These are phyloP conservation scores for Pomatostomus ruficeps DNA, from an alignment of 2,113 vertebrate species.

Conservation along the genomic window DNA sequence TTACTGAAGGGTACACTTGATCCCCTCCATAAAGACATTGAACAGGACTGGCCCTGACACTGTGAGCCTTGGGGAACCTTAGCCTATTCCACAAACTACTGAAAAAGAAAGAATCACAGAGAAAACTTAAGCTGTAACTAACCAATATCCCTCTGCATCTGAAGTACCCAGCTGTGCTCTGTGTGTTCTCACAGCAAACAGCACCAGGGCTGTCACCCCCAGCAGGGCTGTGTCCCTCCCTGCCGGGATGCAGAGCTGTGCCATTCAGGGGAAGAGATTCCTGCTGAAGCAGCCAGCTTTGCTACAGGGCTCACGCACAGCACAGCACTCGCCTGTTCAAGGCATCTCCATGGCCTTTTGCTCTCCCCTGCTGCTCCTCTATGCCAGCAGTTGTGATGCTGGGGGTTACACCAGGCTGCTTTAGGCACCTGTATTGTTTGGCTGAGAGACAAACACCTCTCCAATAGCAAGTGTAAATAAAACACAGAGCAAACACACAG, in stretches of 20 bases:
- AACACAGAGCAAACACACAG: background rate
- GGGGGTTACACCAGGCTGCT: background rate
- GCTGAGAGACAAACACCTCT: background rate
- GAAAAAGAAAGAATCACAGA: background rate
- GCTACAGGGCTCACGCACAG: accelerated
- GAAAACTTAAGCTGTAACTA: background rate
- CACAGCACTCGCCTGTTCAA: accelerated
- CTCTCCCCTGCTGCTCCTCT: background rate
- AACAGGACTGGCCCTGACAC: background rate
- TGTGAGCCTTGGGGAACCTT: background rate
- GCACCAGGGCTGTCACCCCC: background rate
- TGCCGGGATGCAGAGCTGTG: background rate
- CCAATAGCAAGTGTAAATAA: accelerated
- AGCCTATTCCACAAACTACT: background rate
- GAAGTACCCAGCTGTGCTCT: background rate
- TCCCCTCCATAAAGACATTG: background rate
- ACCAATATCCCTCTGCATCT: background rate
- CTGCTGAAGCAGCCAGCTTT: background rate
- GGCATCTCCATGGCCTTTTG: background rate
- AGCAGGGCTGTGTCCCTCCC: background rate
- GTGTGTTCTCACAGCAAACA: background rate
- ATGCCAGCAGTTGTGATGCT: background rate
- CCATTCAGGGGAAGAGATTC: background rate
- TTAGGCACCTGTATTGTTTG: background rate
- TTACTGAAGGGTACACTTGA: background rate